A percentile compares a stretch with the other conserved stretches of the same genome.
Conservation (phyloP, 2,797 vertebrate species). For the Octomys mimax region DNA sequence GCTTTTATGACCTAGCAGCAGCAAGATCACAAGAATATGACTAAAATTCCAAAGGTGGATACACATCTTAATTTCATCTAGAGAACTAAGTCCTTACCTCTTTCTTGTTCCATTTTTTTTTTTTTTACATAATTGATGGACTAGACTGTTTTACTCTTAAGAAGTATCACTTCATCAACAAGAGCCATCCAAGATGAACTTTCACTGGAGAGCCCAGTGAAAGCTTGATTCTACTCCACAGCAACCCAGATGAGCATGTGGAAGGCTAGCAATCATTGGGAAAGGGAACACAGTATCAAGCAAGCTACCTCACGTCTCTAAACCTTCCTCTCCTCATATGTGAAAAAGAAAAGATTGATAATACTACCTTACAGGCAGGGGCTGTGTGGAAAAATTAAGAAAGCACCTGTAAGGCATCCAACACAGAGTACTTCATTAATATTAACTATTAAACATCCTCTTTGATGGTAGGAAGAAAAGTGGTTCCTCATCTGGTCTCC, state of each 20-base stretch:
- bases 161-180: background rate
- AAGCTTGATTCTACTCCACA: background rate
- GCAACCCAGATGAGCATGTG: background rate
- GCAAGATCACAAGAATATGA: background rate
- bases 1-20: background rate
- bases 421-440: slow-evolving; percentile 7
- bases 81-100: background rate
- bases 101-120: background rate
- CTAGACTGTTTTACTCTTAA: background rate
- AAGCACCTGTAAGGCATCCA: slow-evolving; percentile 6
- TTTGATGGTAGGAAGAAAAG: background rate
- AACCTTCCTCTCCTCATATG: background rate
- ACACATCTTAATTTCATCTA: background rate
- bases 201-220: background rate
- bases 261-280: background rate
- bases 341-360: background rate
- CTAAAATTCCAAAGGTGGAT: background rate
- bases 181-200: background rate
- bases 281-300: background rate
- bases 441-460: slow-evolving; percentile 19
- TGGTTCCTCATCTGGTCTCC: slow-evolving; percentile 28
- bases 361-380: background rate
- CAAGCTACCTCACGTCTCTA: background rate
- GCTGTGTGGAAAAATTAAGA: slow-evolving; percentile 31
- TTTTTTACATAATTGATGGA: background rate